Conservation (phyloP, 2,797 vertebrate genomes). For the Staurois parvus region DNA sequence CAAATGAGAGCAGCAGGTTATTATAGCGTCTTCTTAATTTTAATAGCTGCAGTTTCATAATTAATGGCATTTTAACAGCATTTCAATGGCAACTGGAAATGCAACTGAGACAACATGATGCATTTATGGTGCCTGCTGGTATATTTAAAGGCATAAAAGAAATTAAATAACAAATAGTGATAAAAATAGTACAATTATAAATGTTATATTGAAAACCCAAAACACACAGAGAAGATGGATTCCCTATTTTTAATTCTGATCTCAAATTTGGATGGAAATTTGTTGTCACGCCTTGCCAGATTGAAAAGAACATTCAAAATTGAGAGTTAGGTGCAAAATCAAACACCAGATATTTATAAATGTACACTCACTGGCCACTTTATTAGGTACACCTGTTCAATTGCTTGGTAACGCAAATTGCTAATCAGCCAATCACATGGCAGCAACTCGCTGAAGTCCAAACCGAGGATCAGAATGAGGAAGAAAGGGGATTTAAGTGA, state of each 20-base stretch:
- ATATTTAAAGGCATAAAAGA: not conserved
- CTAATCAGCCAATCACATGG: too few species aligned
- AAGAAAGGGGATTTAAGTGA: too few species aligned
- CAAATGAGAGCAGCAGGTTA: conserved; percentile 52
- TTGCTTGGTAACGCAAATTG: too few species aligned
- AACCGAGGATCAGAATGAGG: too few species aligned
- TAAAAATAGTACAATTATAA: not conserved
- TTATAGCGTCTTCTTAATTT: conserved; percentile 50
- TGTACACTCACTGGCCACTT: too few species aligned
- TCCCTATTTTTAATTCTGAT: not conserved
- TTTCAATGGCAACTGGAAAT: conserved; percentile 39
- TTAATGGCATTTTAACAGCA: conserved; percentile 53
- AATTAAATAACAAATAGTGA: not conserved
- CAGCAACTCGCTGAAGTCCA: too few species aligned
- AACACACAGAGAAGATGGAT: not conserved
- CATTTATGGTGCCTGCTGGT: conserved; percentile 7
- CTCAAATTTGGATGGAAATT: not conserved
- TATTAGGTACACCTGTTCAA: too few species aligned
- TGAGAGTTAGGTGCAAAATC: too few species aligned
- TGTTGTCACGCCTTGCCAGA: too few species aligned
- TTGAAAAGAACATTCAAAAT: too few species aligned
- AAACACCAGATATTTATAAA: too few species aligned
- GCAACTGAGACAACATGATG: conserved; percentile 32
- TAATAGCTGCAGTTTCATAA: conserved; percentile 49
- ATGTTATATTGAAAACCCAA: not conserved